Base-by-base conservation (phyloP, 2,113 vertebrate genomes). In the Chauna torquata region DNA sequence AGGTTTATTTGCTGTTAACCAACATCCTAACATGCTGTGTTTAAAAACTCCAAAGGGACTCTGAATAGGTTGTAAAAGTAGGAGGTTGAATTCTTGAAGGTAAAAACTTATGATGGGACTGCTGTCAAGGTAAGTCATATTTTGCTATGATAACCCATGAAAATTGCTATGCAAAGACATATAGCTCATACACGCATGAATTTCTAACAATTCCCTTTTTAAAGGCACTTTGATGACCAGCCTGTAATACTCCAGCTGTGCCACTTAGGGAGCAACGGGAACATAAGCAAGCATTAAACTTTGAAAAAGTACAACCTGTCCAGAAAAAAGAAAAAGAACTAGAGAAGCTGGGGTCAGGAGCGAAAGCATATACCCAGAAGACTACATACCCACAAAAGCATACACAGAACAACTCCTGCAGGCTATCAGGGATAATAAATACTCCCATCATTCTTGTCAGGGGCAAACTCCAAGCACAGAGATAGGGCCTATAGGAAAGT, bases 1-100 rank as follows among this genome's bases (percentile, higher is more conserved):
- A 61, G 92, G 91, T 97, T 97, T 96, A 92, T 95, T 96, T 92
- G 94, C 97, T 97, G 84, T 65, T 95, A 96, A 84, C 88, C 86
- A 97, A 94, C 97, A 91, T 95, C 91, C 92, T 97, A 96, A 85
- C 88, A 27, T 87, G 71, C 84, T 91, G 88, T 8, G 50, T 61
- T 91, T 94, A 80, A 96, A 95, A 92, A 59, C 79, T 94, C 95
- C 95, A 95, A 65, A 92, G 97, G 94, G 95, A 95, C 91, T 87
- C 49, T 84, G 91, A 95, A 94, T n/a, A 85, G 81, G 70, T 27
- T 85, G 70, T 91, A 85, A 93, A 97, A 91, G 91, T 87, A 95
- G 83, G 86, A 94, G 70, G 65, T 34, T 80, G 96, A 87, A 96
- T 97, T 97, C 89, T 89, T 95, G 34, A 87, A 92, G 94, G 93